These are phyloP conservation scores for Dromaius novaehollandiae DNA, from an alignment of 2,113 vertebrate species.

Conservation along the genomic window DNA sequence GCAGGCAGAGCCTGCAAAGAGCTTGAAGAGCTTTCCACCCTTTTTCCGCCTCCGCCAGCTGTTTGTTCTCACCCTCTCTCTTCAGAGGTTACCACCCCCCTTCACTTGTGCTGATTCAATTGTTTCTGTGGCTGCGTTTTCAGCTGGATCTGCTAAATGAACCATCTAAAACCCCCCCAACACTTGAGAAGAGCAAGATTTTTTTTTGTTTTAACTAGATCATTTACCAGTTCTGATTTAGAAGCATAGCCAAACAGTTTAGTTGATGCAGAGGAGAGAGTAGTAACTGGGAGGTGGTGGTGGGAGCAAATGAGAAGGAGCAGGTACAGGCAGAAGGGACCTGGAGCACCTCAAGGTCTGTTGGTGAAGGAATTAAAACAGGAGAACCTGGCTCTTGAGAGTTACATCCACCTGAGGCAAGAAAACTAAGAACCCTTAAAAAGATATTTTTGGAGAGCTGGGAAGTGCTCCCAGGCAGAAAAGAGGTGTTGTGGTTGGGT, in stretches of 20 bases:
- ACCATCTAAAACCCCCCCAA: neutral
- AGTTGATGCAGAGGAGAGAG: accelerated
- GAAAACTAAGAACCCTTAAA: neutral
- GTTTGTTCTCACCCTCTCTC: slow-evolving; percentile 9
- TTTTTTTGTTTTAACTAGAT: neutral
- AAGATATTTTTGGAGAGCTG: neutral
- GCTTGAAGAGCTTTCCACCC: neutral
- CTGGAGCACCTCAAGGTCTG: neutral
- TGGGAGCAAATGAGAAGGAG: accelerated
- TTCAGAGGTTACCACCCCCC: neutral
- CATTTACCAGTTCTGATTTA: neutral
- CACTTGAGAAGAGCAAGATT: neutral
- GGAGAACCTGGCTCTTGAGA: neutral
- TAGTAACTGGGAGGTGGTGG: neutral
- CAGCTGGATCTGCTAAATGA: neutral
- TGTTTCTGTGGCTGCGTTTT: neutral
- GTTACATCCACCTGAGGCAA: neutral
- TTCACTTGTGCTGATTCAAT: neutral
- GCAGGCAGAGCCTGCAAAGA: neutral
- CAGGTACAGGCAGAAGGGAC: neutral
- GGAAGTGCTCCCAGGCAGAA: neutral
- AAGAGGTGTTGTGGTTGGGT: neutral
- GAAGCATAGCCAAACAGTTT: neutral
- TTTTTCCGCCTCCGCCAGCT: neutral
- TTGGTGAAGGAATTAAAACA: neutral